Evolutionary conservation across 2,797 vertebrate species (phyloP).

Genomic region (Staurois parvus): DNA sequence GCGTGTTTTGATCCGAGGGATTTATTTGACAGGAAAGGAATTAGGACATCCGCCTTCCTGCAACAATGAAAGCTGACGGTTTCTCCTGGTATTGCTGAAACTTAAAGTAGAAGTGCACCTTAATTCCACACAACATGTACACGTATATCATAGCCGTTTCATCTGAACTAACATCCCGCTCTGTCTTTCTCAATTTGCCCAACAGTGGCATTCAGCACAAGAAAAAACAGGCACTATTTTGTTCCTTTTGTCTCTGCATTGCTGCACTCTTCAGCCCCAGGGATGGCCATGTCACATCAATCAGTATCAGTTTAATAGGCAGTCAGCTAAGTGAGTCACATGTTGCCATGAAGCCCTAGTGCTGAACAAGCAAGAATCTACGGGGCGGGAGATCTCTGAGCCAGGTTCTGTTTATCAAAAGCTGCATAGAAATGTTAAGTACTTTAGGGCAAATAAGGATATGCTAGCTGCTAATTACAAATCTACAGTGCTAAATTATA

Average conservation of each 20-base stretch:
- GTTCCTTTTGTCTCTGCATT: constrained; percentile 59
- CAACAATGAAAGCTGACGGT: constrained; percentile 12
- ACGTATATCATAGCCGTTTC: constrained; percentile 19
- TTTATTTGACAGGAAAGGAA: constrained; percentile 27
- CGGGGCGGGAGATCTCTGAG: constrained; percentile 24
- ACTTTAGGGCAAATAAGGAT: constrained; percentile 31
- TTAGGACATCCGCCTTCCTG: constrained; percentile 6
- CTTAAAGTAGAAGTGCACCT: constrained; percentile 6
- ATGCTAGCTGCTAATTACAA: not conserved
- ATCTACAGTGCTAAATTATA: not conserved
- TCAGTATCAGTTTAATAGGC: constrained; percentile 62
- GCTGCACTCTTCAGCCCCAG: constrained; percentile 56
- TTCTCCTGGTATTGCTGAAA: not conserved
- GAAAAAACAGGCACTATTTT: constrained; percentile 53
- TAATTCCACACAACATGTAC: constrained; percentile 3
- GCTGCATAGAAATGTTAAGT: constrained; percentile 13
- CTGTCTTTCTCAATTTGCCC: constrained; percentile 50
- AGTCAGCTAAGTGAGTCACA: constrained; percentile 58
- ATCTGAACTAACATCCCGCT: constrained; percentile 6
- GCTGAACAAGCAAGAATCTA: constrained; percentile 60
- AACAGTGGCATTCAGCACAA: constrained; percentile 30
- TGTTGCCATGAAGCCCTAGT: constrained; percentile 54
- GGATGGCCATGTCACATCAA: constrained; percentile 56
- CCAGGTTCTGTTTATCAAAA: constrained; percentile 31
- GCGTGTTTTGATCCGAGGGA: not conserved